Percentiles rank a stretch among this genome's conserved stretches.
These are phyloP conservation scores for Dicentrarchus labrax DNA, from an alignment of 2,113 vertebrate genomes.

Conservation along the genomic window DNA sequence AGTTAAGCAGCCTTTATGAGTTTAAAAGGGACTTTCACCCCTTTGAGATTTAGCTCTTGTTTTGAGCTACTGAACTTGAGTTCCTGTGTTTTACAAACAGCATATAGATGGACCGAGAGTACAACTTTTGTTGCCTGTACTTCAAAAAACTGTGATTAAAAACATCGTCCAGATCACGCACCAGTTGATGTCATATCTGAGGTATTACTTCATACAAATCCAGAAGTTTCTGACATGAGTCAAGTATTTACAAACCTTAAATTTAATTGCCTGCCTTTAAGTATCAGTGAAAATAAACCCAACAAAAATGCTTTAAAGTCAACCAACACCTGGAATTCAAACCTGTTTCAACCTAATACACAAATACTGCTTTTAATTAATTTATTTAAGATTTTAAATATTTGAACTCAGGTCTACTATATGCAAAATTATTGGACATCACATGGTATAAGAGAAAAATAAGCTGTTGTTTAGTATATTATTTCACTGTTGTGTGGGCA, in stretches of 20 bases:
- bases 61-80: conserved; percentile 53
- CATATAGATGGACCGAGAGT: conserved; percentile 28
- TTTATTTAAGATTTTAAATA: conserved; percentile 77
- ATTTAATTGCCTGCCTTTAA: conserved; percentile 37
- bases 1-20: conserved; percentile 48
- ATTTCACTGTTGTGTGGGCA: conserved; percentile 76
- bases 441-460: conserved; percentile 42
- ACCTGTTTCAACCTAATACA: conserved; percentile 15
- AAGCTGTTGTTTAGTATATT: conserved; percentile 55
- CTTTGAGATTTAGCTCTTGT: conserved; percentile 57
- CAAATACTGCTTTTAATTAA: conserved; percentile 45
- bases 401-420: conserved; percentile 80
- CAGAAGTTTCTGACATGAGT: conserved; percentile 51
- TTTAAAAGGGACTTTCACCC: conserved; percentile 34
- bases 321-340: conserved; percentile 28
- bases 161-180: conserved; percentile 13
- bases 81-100: conserved; percentile 56
- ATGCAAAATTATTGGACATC: conserved; percentile 74
- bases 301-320: not conserved
- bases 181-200: conserved; percentile 67
- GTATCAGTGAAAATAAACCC: conserved; percentile 10
- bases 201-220: conserved; percentile 47
- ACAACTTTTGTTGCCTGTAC: conserved; percentile 46
- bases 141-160: conserved; percentile 71
- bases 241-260: conserved; percentile 75